Conservation (phyloP, 2,797 vertebrate genomes). For the Onychomys torridus region DNA sequence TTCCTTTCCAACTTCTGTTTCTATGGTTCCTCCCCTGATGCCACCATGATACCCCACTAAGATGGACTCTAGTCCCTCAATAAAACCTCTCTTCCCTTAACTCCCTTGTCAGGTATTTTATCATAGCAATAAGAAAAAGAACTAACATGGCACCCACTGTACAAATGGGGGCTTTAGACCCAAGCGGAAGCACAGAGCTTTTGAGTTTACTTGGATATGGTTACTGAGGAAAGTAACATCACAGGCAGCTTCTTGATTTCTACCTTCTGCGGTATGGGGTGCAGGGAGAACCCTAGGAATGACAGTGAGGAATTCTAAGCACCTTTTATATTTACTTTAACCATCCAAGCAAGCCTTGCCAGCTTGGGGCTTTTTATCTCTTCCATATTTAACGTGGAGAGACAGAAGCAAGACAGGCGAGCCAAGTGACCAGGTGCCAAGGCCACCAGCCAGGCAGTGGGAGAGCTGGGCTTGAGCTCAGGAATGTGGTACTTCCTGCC, state of each 20-base stretch:
- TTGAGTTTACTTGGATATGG: rapidly evolving
- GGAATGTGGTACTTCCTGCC: neutral
- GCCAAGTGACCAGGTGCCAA: neutral
- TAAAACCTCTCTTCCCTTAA: neutral
- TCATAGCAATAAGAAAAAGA: neutral
- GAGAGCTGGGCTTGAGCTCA: neutral
- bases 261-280: rapidly evolving
- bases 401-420: neutral
- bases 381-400: neutral
- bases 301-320: neutral
- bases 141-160: neutral
- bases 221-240: neutral
- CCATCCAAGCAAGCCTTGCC: neutral
- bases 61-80: neutral
- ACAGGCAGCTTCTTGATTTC: rapidly evolving
- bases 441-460: neutral
- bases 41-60: neutral
- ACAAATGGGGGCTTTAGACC: neutral
- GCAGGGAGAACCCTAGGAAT: too few relatives aligned
- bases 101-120: neutral
- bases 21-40: too few relatives aligned
- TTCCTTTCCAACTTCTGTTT: neutral
- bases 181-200: neutral
- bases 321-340: neutral
- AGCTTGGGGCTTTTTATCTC: neutral